These are phyloP conservation scores for Aepyceros melampus DNA, from an alignment of 2,113 vertebrate genomes.

Conservation along the genomic window DNA sequence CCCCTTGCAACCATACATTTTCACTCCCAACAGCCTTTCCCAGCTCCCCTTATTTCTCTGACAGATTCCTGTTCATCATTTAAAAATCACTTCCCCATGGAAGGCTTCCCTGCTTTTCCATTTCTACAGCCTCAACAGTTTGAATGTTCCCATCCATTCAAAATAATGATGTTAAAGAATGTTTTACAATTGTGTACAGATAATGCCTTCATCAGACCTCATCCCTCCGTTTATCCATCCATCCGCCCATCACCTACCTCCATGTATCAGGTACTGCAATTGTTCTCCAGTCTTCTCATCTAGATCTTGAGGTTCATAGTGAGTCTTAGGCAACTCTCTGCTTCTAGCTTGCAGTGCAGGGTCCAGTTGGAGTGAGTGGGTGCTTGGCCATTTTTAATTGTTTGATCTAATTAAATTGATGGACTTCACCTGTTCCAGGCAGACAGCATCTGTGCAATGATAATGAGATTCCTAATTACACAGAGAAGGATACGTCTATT, in stretches of 20 bases:
- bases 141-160: neutral
- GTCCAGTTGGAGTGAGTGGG: neutral
- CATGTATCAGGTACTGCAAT: neutral
- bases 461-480: constrained; percentile 49
- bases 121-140: neutral
- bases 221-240: neutral
- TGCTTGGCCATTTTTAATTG: neutral
- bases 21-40: neutral
- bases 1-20: neutral
- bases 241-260: neutral
- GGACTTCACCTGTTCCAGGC: constrained; percentile 33
- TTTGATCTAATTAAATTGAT: constrained; percentile 1
- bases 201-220: neutral
- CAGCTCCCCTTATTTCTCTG: neutral
- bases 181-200: neutral
- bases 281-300: neutral
- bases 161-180: neutral
- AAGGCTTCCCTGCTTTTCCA: neutral
- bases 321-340: neutral
- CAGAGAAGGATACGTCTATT: neutral
- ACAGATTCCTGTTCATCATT: neutral
- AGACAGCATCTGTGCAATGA: constrained; percentile 31
- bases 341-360: neutral
- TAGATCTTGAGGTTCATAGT: neutral
- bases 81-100: neutral